phyloP scores from a whole-genome alignment of 2,888 invertebrate genomes.

The Augiades crinisus region DNA sequence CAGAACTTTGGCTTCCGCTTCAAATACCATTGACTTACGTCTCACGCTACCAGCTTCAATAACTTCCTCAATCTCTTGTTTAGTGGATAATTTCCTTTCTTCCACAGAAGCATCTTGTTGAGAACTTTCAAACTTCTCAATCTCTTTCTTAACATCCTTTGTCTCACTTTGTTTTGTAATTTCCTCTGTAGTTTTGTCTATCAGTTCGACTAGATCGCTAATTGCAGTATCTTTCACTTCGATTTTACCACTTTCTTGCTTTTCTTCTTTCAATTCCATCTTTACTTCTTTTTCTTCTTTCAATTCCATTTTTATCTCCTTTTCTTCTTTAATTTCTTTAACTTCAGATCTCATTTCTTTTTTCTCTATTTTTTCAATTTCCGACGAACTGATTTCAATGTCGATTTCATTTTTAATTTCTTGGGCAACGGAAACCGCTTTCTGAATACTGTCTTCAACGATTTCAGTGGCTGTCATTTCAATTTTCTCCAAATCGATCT shows the following conservation, averaged over 20 bases:
- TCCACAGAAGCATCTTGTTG: slow-evolving; percentile 31
- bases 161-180: slow-evolving; percentile 31
- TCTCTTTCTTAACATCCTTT: slow-evolving; percentile 34
- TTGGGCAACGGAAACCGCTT: slow-evolving; percentile 56
- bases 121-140: slow-evolving; percentile 35
- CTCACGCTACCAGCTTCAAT: slow-evolving; percentile 43
- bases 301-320: slow-evolving; percentile 7
- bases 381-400: slow-evolving; percentile 37
- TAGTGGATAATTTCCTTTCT: slow-evolving; percentile 38
- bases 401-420: slow-evolving; percentile 60
- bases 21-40: slow-evolving; percentile 37
- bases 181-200: slow-evolving; percentile 33
- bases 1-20: slow-evolving; percentile 23
- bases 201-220: slow-evolving; percentile 31
- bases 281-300: slow-evolving; percentile 21
- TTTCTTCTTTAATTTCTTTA: slow-evolving; percentile 19
- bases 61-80: slow-evolving; percentile 41
- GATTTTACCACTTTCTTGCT: slow-evolving; percentile 23
- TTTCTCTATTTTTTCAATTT: slow-evolving; percentile 20
- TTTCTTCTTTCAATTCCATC: slow-evolving; percentile 9
- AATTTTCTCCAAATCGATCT: slow-evolving; percentile 53
- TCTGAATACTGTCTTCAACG: slow-evolving; percentile 61
- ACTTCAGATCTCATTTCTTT: slow-evolving; percentile 18
- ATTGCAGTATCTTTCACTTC: slow-evolving; percentile 18
- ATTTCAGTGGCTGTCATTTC: slow-evolving; percentile 56